A percentile compares a stretch with the other conserved stretches of the same genome.
Evolutionary conservation across 2,888 invertebrate species (phyloP).

Genomic region (Chrysina gloriosa): DNA sequence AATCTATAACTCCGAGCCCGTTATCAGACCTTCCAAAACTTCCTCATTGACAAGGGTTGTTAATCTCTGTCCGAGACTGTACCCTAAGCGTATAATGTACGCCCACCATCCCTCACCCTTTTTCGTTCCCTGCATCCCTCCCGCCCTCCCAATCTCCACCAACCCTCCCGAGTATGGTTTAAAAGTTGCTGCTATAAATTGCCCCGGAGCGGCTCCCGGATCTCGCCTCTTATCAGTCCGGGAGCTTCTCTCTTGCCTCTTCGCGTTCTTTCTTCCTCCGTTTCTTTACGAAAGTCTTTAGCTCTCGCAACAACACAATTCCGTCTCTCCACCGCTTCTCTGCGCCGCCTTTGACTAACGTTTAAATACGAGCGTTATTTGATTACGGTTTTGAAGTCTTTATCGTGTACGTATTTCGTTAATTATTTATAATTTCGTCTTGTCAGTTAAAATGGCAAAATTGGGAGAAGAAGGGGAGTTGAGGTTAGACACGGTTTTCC

Average conservation of each 20-base stretch:
- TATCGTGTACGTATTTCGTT: no score
- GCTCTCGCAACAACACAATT: constrained; percentile 5
- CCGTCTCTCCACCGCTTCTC: neutral
- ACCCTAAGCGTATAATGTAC: constrained; percentile 62
- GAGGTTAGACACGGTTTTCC: no score
- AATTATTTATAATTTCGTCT: no score
- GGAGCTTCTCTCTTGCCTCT: constrained; percentile 43
- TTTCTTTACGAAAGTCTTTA: constrained; percentile 43
- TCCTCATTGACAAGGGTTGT: constrained; percentile 50
- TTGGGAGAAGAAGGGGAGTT: no score
- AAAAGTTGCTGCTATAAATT: constrained; percentile 67
- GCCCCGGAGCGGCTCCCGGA: constrained; percentile 66
- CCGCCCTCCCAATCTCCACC: constrained; percentile 44
- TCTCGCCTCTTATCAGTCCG: constrained; percentile 63
- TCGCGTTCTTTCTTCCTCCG: constrained; percentile 59
- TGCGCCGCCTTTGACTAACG: neutral
- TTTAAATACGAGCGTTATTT: no score
- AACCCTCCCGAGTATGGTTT: constrained; percentile 64
- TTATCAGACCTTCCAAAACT: neutral
- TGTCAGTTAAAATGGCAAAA: no score
- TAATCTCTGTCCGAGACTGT: constrained; percentile 57
- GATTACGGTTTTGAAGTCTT: no score
- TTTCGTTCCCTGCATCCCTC: constrained; percentile 26
- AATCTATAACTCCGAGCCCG: no score
- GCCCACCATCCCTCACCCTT: constrained; percentile 46